phyloP scores from a whole-genome alignment of 2,113 vertebrate genomes.

The Aptenodytes patagonicus region DNA sequence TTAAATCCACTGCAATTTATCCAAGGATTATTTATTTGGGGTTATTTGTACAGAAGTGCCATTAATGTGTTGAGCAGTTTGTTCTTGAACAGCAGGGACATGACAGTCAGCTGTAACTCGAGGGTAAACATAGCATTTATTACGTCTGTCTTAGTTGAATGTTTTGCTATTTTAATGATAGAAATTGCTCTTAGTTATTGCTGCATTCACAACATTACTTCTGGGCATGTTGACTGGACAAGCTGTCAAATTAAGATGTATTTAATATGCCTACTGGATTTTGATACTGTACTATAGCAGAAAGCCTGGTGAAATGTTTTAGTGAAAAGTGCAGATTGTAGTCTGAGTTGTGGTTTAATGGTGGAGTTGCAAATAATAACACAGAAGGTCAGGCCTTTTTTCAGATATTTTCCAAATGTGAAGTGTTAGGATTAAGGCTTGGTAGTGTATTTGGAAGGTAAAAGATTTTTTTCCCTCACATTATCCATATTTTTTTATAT shows the following conservation, averaged over 20 bases:
- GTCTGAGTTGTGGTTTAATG: neutral
- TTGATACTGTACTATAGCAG: neutral
- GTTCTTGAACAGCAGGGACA: neutral
- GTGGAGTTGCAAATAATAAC: neutral
- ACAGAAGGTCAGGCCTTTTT: neutral
- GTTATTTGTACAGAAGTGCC: slow-evolving; percentile 1
- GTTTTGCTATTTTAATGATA: neutral
- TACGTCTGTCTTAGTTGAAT: neutral
- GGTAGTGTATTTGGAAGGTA: neutral
- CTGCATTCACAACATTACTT: neutral
- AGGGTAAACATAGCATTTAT: neutral
- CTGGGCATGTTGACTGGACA: neutral
- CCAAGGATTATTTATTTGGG: slow-evolving; percentile 46
- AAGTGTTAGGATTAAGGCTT: neutral
- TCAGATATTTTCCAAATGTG: neutral
- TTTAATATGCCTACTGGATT: neutral
- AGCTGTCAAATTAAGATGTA: neutral
- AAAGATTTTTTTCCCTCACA: neutral
- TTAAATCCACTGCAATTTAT: slow-evolving; percentile 46
- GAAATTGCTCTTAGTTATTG: neutral
- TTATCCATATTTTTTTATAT: neutral
- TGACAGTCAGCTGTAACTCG: neutral
- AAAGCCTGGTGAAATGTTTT: neutral
- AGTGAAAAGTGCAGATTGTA: neutral
- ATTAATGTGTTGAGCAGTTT: neutral